Evolutionary conservation across 2,888 invertebrate genomes (phyloP).

Genomic region (Nomada ruficornis): DNA sequence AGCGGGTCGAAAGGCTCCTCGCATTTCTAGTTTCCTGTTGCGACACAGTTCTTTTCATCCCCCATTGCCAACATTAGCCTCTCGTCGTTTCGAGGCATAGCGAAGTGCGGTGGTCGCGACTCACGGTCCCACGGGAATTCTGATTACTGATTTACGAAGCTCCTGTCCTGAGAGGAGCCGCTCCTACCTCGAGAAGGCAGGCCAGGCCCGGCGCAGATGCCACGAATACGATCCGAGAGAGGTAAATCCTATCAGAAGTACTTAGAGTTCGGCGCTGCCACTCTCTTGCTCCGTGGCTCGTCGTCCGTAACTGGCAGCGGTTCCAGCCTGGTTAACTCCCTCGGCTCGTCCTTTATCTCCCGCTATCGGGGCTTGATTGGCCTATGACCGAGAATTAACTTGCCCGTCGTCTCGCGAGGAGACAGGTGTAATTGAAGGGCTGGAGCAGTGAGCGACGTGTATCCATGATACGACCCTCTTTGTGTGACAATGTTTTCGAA

Average conservation of each 20-base stretch:
- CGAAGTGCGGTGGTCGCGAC: slow-evolving; percentile 45
- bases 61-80: not conserved
- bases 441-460: not conserved
- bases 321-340: slow-evolving; percentile 69
- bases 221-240: slow-evolving; percentile 65
- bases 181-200: slow-evolving; percentile 59
- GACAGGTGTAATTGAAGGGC: slow-evolving; percentile 38
- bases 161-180: slow-evolving; percentile 70
- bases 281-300: slow-evolving; percentile 70
- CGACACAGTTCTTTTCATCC: slow-evolving; percentile 34
- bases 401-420: slow-evolving; percentile 12
- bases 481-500: not conserved
- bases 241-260: slow-evolving; percentile 82
- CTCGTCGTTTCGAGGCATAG: slow-evolving; percentile 47
- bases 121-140: slow-evolving; percentile 72
- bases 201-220: slow-evolving; percentile 62
- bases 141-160: slow-evolving; percentile 82
- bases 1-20: slow-evolving; percentile 26
- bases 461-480: slow-evolving; percentile 7
- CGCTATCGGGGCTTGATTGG: slow-evolving; percentile 65
- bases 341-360: slow-evolving; percentile 55
- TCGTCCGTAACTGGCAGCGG: slow-evolving; percentile 74
- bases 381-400: slow-evolving; percentile 64
- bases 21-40: slow-evolving; percentile 48
- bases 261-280: slow-evolving; percentile 79